Base-by-base conservation (phyloP, 2,797 vertebrate species). In the Pagetopsis macropterus region DNA sequence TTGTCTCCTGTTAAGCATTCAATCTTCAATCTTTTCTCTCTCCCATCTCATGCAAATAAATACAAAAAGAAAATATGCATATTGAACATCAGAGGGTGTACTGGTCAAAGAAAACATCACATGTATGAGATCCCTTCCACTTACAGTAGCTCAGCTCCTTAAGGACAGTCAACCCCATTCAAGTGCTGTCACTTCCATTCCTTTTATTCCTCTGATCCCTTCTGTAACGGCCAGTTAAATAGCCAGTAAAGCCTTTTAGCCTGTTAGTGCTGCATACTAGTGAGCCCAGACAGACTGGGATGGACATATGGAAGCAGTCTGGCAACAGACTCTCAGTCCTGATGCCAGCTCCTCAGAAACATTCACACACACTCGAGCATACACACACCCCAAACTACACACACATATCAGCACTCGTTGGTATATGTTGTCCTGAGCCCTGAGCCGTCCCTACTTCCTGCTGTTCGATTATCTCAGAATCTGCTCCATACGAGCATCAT, bases 271-370 rank as follows among this genome's bases (percentile, higher is more conserved):
- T 79, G 84, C 77, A 90, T 63, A 82, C 78, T 78, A 33, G 84
- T 46, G 72, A 86, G 86, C 77, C 65, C 79, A 85, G 88, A 85
- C 85, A 77, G 85, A 84, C 84, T 73, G 85, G 75, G 68, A 78
- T 67, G 84, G 88, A 88, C 90, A 91, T 91, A 92, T 91, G 91
- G 89, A 88, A 79, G 76, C 54, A 89, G 87, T 85, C 84, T 93
- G 91, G 90, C 90, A 87, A 19, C 60, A 71, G 76, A 64, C 79
- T 74, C 3, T 2, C 71, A 8, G 60, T 23, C 19, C 78, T 56
- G 56, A 76, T 82, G 86, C 90, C 89, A 91, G 56, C 70, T 79
- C 67, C 68, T 81, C 58, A 65, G 73, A 87, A 79, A 77, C 65
- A 76, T 59, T 9, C 27, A 5, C 14, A 23, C 72, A 48, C 41